Evolutionary conservation across 1,140 invertebrate genomes (phyloP).

Genomic region (Tenebrio molitor): DNA sequence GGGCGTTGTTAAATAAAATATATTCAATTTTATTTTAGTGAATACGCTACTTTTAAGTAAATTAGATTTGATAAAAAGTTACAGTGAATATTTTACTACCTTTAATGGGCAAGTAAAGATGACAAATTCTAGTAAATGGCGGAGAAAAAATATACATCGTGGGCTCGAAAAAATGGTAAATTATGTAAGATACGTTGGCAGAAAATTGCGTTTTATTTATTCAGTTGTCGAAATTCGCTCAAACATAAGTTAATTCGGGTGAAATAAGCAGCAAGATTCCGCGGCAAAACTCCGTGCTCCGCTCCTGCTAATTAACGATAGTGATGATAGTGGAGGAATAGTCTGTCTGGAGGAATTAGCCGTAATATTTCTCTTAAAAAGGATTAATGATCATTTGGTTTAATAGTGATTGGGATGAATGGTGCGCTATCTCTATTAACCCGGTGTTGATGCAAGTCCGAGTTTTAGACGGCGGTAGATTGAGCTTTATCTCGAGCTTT

Average conservation of each 20-base stretch:
- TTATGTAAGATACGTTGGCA: no score
- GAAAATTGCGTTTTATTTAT: no score
- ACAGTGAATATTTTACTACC: no score
- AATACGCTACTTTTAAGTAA: no score
- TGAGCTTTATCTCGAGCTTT: slow-evolving; percentile 52
- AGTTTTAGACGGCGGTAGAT: slow-evolving; percentile 47
- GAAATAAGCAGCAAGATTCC: neutral
- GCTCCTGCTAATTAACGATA: slow-evolving; percentile 45
- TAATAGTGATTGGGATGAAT: slow-evolving; percentile 59
- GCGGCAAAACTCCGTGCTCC: neutral
- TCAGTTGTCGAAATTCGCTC: neutral
- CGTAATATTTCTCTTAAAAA: slow-evolving; percentile 55
- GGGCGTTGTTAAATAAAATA: no score
- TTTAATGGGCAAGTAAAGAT: no score
- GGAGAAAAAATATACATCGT: no score
- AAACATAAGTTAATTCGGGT: neutral
- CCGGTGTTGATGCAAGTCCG: slow-evolving; percentile 52
- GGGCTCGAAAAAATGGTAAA: no score
- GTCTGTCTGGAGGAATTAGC: slow-evolving; percentile 41
- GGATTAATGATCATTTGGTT: slow-evolving; percentile 57
- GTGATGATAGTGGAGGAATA: slow-evolving; percentile 49
- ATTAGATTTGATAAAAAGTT: no score
- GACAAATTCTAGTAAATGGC: no score
- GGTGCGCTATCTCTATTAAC: slow-evolving; percentile 55
- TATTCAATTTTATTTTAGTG: no score